Evolutionary conservation across 2,113 vertebrate genomes (phyloP), one percentile per base, ranked within the genome.

Genomic region (Peucedramus taeniatus): DNA sequence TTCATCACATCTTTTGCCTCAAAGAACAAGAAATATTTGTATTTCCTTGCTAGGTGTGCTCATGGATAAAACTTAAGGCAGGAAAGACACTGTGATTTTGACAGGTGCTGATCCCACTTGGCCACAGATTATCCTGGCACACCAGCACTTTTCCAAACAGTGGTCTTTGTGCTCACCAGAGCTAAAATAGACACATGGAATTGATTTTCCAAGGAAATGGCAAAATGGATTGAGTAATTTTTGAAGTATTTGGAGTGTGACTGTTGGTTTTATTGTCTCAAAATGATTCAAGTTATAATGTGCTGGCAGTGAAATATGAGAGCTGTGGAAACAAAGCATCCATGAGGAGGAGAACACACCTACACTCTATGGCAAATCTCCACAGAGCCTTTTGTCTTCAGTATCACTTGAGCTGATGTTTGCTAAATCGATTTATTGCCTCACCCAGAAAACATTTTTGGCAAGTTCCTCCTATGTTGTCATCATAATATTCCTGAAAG

Each of bases 141-240:
- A 74, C 7, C n/a, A 89, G 13, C 31, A 76, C 24, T 85, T 79
- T 70, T 84, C 61, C 91, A 70, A 83, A 66, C 50, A 44, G 10
- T 18, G 63, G 5, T 35, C 40, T 65, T 83, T 75, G 53, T 70
- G 33, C 33, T 93, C 81, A 83, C 15, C 39, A 76, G 54, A 65
- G 50, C 66, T 83, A 31, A 80, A 75, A 94, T 10, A 77, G 23
- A 87, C 57, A 63, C 37, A 66, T 27, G 47, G 42, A 68, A 92
- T 23, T 82, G 72, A 85, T 95, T 95, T 96, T 87, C 57, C 45
- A 65, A 79, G 42, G 82, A 95, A 89, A 91, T 50, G 57, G 74
- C 35, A 96, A 91, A 93, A 87, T 70, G n/a, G 50, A 93, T 47
- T 77, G 50, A 91, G 78, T 23, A 76, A 79, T 69, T 89, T 72